Evolutionary conservation across 2,888 invertebrate genomes (phyloP), one percentile per base, ranked within the genome.

Genomic region (Glyphotaelius pellucidus): DNA sequence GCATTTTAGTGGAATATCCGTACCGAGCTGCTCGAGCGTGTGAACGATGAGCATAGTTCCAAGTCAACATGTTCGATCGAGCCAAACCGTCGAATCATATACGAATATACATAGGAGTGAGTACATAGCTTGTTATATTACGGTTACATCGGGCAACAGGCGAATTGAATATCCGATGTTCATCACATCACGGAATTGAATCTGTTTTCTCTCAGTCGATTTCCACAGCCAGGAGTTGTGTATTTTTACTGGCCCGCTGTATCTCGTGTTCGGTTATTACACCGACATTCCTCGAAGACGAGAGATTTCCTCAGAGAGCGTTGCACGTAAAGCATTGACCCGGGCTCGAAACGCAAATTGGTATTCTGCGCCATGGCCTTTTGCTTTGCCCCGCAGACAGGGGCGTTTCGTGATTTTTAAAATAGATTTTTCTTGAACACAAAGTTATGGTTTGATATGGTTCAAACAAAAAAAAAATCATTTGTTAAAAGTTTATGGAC

Each of bases 341-440:
- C 47, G n/a, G 42, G 86, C n/a, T 42, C 30, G 90, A 88, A 89
- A 42, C 90, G 80, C 87, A 91, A 91, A 92, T 92, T 92, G 91
- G 86, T 92, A 92, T 92, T 92, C 92, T 83, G 90, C 86, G 90
- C 79, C 52, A 81, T 89, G 31, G 80, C 31, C 80, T 89, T 83
- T 89, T 84, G 90, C 90, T 86, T 42, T 85, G 81, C 91, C 89
- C 52, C 42, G 30, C 88, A 79, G 87, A 14, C 86, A 67, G 67
- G n/a, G 67, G 67, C 9, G 67, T 67, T 25, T 1, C 67, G n/a
- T n/a, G 9, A 67, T 67, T 67, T 67, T 67, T 0, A 25, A 25
- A 67, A 9, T 1, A 67, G 25, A 67, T 67, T n/a, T 67, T 67
- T 0, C 67, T n/a, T n/a, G 9, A 9, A 67, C 67, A 67, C 25